Base-by-base conservation (phyloP, 2,797 vertebrate genomes). In the Adrianichthys oophorus region DNA sequence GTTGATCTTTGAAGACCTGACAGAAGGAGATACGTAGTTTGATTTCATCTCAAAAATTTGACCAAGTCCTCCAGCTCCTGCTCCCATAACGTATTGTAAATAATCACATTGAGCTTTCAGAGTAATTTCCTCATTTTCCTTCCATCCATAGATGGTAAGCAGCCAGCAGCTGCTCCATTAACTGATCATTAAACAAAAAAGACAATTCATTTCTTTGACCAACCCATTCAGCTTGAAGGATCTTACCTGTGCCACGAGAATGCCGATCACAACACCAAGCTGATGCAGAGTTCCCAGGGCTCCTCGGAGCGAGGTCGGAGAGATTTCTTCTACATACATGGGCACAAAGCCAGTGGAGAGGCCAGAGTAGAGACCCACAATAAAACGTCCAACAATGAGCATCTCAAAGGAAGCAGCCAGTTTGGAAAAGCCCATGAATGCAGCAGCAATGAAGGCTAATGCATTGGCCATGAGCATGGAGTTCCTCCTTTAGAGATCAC, bases 241-340 rank as follows among this genome's bases (percentile, higher is more conserved):
- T 17, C 89, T 86, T 56, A 98, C 97, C 91, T 99, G 97, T 0
- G 97, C 97, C 0, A 98, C 84, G 18, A 99, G 95, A 68, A 99
- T 99, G 64, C 97, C 97, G 0, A 96, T 24, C 15, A 99, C 97
- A 0, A 98, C 94, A 26, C 96, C 96, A 0, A 99, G 92, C 83
- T 99, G 97, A 73, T 99, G 97, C 68, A 99, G 89, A 0, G 97
- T 98, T 21, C 97, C 97, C 65, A 99, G 53, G 0, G 97, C 97
- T 0, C 97, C 97, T 0, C 97, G 91, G 6, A 98, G 90, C 0
- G 94, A 85, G 0, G 95, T 98, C 2, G 97, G 97, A 0, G 97
- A 94, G 70, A 99, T 95, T 70, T 99, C 97, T 0, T 96, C 96
- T n/a, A 99, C 92, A 0, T 99, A 99, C 93, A 98, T 95, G 68